phyloP scores from a whole-genome alignment of 2,113 vertebrate species.

The Cathartes aura region DNA sequence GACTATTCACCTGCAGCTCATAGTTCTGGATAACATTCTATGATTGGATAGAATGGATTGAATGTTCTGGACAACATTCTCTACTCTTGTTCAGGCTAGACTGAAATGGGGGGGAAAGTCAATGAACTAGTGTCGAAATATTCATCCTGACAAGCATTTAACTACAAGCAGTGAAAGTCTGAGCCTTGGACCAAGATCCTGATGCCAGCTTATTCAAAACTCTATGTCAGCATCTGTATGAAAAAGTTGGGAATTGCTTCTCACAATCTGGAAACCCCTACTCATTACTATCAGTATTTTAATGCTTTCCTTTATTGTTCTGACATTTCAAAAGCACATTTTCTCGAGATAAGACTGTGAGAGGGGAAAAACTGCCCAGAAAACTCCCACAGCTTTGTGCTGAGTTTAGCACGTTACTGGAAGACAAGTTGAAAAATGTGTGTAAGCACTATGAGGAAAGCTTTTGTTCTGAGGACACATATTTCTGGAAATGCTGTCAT shows the following conservation, averaged over 20 bases:
- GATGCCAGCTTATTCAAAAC: neutral
- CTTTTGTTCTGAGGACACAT: neutral
- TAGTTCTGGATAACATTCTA: neutral
- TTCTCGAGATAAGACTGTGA: neutral
- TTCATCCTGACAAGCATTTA: neutral
- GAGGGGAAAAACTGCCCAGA: neutral
- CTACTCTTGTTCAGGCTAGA: neutral
- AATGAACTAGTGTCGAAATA: neutral
- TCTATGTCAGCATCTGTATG: neutral
- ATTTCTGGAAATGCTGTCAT: slow-evolving; percentile 7
- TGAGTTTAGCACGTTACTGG: neutral
- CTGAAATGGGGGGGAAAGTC: neutral
- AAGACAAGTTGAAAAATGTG: neutral
- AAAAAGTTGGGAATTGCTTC: neutral
- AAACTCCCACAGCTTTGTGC: slow-evolving; percentile 10
- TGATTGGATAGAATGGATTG: neutral
- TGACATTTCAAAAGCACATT: slow-evolving; percentile 21
- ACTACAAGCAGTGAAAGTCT: neutral
- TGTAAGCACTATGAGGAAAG: neutral
- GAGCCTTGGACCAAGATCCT: neutral
- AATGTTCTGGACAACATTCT: neutral
- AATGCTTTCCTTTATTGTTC: neutral
- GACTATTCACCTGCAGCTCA: neutral
- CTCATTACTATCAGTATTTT: neutral
- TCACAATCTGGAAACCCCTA: neutral